Evolutionary conservation across 1,140 invertebrate species (phyloP).

Genomic region (Solenopsis invicta): DNA sequence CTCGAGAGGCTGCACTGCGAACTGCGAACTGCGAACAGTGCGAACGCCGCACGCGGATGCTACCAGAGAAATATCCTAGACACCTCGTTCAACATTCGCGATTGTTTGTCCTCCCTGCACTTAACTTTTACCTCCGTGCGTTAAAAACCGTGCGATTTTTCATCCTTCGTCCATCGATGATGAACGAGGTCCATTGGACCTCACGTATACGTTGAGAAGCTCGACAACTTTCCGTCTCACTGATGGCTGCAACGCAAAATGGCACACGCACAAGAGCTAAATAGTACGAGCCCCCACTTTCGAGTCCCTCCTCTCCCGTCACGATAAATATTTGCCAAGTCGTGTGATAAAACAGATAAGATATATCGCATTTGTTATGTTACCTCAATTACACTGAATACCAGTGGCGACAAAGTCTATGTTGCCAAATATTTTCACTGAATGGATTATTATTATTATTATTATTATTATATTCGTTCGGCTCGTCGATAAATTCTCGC

Average conservation of each 20-base stretch:
- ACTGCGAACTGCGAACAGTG: too few relatives aligned
- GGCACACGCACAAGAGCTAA: neutral
- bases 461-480: neutral
- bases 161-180: too few relatives aligned
- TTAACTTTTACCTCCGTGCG: neutral
- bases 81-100: neutral
- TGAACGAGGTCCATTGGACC: neutral
- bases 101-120: neutral
- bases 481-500: neutral
- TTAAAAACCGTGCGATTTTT: neutral
- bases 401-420: neutral
- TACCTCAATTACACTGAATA: conserved; percentile 22
- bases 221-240: neutral
- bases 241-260: conserved; percentile 3
- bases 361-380: conserved; percentile 35
- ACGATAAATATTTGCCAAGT: conserved; percentile 52
- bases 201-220: neutral
- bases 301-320: neutral
- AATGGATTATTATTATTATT: too few relatives aligned
- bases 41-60: too few relatives aligned
- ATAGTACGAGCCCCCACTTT: neutral
- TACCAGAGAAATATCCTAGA: neutral
- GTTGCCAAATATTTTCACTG: neutral
- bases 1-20: neutral
- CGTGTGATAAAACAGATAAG: conserved; percentile 50